Evolutionary conservation across 2,113 vertebrate species (phyloP).

Genomic region (Xiphias gladius): DNA sequence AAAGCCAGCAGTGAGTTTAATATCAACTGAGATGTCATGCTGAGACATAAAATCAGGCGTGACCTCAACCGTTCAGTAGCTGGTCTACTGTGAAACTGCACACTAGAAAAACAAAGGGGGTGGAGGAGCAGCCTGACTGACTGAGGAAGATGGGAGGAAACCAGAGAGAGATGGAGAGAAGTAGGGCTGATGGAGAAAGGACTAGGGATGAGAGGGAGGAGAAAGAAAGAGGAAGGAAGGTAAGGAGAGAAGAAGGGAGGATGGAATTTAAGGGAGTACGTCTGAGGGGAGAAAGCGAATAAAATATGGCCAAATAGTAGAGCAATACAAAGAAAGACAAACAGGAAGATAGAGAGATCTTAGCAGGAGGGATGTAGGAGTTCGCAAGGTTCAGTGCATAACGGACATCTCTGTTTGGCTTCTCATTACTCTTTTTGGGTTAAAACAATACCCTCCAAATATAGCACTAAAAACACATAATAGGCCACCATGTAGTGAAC

Average conservation of each 20-base stretch:
- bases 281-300: slow-evolving; percentile 31
- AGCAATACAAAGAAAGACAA: slow-evolving; percentile 51
- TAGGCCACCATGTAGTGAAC: slow-evolving; percentile 30
- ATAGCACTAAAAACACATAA: slow-evolving; percentile 15
- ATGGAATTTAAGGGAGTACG: slow-evolving; percentile 69
- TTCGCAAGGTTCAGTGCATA: neutral
- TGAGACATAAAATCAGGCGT: slow-evolving; percentile 58
- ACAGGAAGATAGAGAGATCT: slow-evolving; percentile 52
- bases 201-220: slow-evolving; percentile 19
- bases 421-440: slow-evolving; percentile 40
- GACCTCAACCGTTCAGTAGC: slow-evolving; percentile 72
- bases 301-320: slow-evolving; percentile 51
- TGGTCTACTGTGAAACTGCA: slow-evolving; percentile 64
- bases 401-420: slow-evolving; percentile 27
- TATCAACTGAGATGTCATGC: slow-evolving; percentile 43
- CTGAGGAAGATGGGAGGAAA: slow-evolving; percentile 60
- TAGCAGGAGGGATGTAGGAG: slow-evolving; percentile 42
- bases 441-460: slow-evolving; percentile 67
- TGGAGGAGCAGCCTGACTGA: slow-evolving; percentile 52
- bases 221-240: slow-evolving; percentile 16
- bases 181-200: slow-evolving; percentile 4
- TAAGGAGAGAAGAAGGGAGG: slow-evolving; percentile 28
- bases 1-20: slow-evolving; percentile 34
- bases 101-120: slow-evolving; percentile 71
- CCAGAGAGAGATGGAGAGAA: slow-evolving; percentile 26